phyloP scores from a whole-genome alignment of 2,888 invertebrate species.

The Ptychoptera contaminata region DNA sequence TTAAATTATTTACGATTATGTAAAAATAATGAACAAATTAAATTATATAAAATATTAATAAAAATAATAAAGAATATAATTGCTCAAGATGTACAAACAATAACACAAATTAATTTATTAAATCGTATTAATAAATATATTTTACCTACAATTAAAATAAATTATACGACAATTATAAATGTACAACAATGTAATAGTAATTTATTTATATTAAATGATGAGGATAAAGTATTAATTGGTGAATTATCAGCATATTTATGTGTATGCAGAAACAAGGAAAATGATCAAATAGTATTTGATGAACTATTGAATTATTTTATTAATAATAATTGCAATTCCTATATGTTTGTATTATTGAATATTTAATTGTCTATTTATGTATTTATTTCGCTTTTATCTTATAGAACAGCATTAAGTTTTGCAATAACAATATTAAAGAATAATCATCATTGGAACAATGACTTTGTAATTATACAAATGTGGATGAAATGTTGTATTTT shows the following conservation, averaged over 20 bases:
- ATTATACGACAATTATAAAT: slow-evolving; percentile 19
- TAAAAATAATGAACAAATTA: slow-evolving; percentile 23
- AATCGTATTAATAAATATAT: slow-evolving; percentile 22
- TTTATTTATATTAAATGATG: slow-evolving; percentile 9
- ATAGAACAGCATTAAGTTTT: slow-evolving; percentile 18
- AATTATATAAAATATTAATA: slow-evolving; percentile 14
- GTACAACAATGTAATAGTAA: slow-evolving; percentile 21
- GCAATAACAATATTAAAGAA: slow-evolving; percentile 17
- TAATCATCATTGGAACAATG: slow-evolving; percentile 13
- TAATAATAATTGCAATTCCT: slow-evolving; percentile 18
- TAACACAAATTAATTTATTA: slow-evolving; percentile 9
- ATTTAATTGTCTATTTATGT: neutral
- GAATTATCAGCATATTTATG: slow-evolving; percentile 22
- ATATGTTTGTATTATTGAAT: slow-evolving; percentile 13
- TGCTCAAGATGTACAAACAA: neutral
- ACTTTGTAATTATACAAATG: slow-evolving; percentile 20
- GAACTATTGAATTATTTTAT: slow-evolving; percentile 19
- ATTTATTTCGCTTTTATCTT: neutral
- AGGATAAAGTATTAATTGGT: neutral
- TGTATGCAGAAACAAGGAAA: slow-evolving; percentile 10
- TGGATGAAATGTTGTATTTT: slow-evolving; percentile 27
- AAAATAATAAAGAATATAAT: neutral
- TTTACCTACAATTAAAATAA: slow-evolving; percentile 23
- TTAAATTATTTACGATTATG: slow-evolving; percentile 22
- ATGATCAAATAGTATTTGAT: slow-evolving; percentile 16